phyloP scores from a whole-genome alignment of 2,888 invertebrate genomes.

The Synergus japonicus region DNA sequence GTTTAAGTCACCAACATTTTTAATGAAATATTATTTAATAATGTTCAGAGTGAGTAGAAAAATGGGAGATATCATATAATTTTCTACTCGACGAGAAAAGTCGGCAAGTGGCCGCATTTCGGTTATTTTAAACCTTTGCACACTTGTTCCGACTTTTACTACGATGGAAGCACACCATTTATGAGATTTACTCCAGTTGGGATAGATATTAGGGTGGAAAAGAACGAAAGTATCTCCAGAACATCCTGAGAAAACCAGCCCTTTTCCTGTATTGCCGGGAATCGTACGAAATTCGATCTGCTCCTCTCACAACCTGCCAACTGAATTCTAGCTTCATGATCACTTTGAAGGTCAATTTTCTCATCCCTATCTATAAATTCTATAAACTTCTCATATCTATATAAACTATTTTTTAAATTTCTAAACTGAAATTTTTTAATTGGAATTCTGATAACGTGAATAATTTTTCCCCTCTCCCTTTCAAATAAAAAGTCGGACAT shows the following conservation, averaged over 20 bases:
- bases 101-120: conserved; percentile 42
- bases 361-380: neutral
- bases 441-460: neutral
- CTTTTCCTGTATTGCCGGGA: conserved; percentile 53
- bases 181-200: conserved; percentile 53
- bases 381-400: no score
- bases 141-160: conserved; percentile 57
- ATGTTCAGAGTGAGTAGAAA: neutral
- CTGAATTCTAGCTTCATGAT: neutral
- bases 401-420: no score
- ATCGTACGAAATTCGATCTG: conserved; percentile 46
- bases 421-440: no score
- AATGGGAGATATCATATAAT: neutral
- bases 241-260: conserved; percentile 52
- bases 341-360: neutral
- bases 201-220: conserved; percentile 43
- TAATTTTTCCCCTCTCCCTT: no score
- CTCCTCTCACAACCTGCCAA: neutral
- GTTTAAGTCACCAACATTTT: no score
- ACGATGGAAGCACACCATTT: conserved; percentile 49
- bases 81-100: neutral
- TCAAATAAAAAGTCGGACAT: no score
- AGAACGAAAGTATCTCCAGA: conserved; percentile 47
- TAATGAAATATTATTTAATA: no score
- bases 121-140: conserved; percentile 60